Evolutionary conservation across 2,113 vertebrate species (phyloP).

Genomic region (Ctenodactylus gundi): DNA sequence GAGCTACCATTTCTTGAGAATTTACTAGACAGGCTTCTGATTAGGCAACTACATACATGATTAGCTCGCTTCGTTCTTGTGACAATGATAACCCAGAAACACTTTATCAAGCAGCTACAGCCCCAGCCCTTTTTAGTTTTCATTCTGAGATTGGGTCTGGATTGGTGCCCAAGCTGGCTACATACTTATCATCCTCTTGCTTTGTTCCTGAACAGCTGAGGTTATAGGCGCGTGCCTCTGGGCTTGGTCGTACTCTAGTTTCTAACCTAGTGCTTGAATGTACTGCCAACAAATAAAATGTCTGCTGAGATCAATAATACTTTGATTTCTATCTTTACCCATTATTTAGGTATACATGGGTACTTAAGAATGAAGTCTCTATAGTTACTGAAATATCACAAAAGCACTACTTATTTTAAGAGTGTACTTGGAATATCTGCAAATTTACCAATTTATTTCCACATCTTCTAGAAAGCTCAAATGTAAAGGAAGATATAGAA

Average conservation of each 20-base stretch:
- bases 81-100: background rate
- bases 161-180: background rate
- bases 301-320: background rate
- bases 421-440: background rate
- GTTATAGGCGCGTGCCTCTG: background rate
- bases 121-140: background rate
- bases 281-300: background rate
- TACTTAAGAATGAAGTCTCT: background rate
- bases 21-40: background rate
- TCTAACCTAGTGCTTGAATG: background rate
- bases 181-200: background rate
- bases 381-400: slow-evolving; percentile 14
- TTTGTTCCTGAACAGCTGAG: background rate
- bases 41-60: background rate
- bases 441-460: slow-evolving; percentile 37
- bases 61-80: background rate
- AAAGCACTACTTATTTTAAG: slow-evolving; percentile 23
- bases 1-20: background rate
- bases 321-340: slow-evolving; percentile 7
- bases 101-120: background rate
- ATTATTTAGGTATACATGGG: background rate
- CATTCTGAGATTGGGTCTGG: background rate
- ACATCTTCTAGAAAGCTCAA: slow-evolving; percentile 15
- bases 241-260: background rate
- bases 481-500: background rate